Conservation (phyloP, 1,140 invertebrate species). For the Leptestheria dahalacensis region DNA sequence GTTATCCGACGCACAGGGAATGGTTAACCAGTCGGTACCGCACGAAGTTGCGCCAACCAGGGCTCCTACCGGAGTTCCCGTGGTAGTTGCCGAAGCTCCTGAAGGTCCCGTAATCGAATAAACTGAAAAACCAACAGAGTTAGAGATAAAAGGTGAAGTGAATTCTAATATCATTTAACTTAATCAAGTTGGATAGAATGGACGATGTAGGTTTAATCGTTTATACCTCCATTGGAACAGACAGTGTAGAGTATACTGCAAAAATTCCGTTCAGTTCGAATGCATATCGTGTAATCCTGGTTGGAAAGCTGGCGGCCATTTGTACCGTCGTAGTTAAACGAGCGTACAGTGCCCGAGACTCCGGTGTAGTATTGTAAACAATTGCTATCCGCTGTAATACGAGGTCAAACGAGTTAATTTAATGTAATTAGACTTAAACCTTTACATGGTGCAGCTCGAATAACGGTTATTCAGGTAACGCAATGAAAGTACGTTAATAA, state of each 20-base stretch:
- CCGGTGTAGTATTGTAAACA: slow-evolving; percentile 69
- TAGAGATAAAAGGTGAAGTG: too few species aligned
- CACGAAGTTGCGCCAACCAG: slow-evolving; percentile 41
- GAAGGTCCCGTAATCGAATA: slow-evolving; percentile 44
- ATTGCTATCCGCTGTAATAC: slow-evolving; percentile 28
- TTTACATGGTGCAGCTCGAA: too few species aligned
- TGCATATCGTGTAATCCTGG: slow-evolving; percentile 74
- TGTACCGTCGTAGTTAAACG: slow-evolving; percentile 63
- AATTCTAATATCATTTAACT: too few species aligned
- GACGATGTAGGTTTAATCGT: too few species aligned
- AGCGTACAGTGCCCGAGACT: slow-evolving; percentile 57
- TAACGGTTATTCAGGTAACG: too few species aligned
- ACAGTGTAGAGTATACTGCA: slow-evolving; percentile 69
- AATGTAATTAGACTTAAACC: slow-evolving; percentile 12
- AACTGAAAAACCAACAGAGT: too few species aligned
- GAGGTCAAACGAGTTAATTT: not conserved
- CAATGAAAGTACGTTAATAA: too few species aligned
- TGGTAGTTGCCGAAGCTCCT: slow-evolving; percentile 21
- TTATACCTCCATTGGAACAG: slow-evolving; percentile 44
- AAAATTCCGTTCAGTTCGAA: slow-evolving; percentile 69
- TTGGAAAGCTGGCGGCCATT: slow-evolving; percentile 67
- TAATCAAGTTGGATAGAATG: too few species aligned
- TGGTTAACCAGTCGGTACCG: slow-evolving; percentile 55
- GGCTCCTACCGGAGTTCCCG: slow-evolving; percentile 38
- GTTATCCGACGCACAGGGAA: slow-evolving; percentile 53